Evolutionary conservation across 2,113 vertebrate genomes (phyloP).

Genomic region (Nycticryphes semicollaris): DNA sequence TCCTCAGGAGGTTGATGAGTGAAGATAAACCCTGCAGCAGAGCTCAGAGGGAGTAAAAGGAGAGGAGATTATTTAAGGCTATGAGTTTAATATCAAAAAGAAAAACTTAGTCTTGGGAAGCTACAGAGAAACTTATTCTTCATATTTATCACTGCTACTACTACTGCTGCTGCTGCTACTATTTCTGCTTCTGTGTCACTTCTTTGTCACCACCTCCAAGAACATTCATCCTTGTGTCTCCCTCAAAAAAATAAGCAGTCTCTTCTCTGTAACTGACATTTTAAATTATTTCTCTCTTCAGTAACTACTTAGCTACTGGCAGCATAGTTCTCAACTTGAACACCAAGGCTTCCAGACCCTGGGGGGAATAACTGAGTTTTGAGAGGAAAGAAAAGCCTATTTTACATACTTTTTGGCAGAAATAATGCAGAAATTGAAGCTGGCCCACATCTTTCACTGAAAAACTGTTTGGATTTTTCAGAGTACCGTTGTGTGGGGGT

Average conservation of each 20-base stretch:
- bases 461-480: neutral
- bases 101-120: neutral
- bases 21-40: constrained; percentile 62
- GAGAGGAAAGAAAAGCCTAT: neutral
- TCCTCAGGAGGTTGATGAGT: constrained; percentile 51
- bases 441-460: neutral
- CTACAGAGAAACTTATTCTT: neutral
- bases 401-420: neutral
- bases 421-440: neutral
- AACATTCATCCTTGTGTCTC: neutral
- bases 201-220: neutral
- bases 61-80: neutral
- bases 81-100: neutral
- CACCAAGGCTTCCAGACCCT: neutral
- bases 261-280: neutral
- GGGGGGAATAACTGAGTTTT: neutral
- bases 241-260: neutral
- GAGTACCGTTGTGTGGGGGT: neutral
- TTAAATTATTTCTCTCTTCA: neutral
- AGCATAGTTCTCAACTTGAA: neutral
- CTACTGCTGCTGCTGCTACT: neutral
- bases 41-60: neutral
- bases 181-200: neutral
- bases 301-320: neutral
- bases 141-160: neutral